Base-by-base conservation (phyloP, 1,140 invertebrate species). In the Formica exsecta region DNA sequence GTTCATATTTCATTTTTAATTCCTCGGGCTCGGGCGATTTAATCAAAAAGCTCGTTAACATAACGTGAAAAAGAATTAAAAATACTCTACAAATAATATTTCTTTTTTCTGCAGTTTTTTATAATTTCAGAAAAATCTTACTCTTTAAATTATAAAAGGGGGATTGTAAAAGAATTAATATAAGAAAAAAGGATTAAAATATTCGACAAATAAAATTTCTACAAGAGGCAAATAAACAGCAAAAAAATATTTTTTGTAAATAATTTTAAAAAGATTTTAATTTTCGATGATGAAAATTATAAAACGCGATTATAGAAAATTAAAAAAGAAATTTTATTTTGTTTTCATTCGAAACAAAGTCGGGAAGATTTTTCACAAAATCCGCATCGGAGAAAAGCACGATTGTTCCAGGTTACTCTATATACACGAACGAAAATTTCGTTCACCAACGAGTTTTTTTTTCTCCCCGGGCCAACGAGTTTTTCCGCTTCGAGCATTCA, bases 1-100 rank as follows among this genome's bases (percentile, higher is more conserved):
- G 32, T 44, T 83, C 38, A 70, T 44, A 13, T 44, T 83, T 48
- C 44, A 36, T 62, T 83, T 83, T 48, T 74, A 81, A 81, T 44
- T 57, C 38, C 5, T 19, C 16, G 54, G 32, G 19, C 38, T 68
- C 38, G 25, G 32, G 38, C 11, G n/a, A 9, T 59, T 73, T 48
- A 73, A 73, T 68, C 38, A 38, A 19, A 54, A 51, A 54, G n/a
- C 76, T 68, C 41, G 11, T 77, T 77, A 77, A 65, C 6, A 38
- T 77, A 64, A 64, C 32, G 3, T 32, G 3, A 64, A 3, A 25
- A 29, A 62, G 22, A 64, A 44, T 64, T 61, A 29, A 41, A 75
- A 19, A 16, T 44, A 3, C 2, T 25, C 4, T 1, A 51, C 36
- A 13, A 41, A 75, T 59, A 59, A 59, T 22, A 59, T 38, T 57